Percentiles rank a stretch among this genome's conserved stretches.
These are phyloP conservation scores for Bubo blakistoni DNA, from an alignment of 2,113 vertebrate species.

Conservation along the genomic window DNA sequence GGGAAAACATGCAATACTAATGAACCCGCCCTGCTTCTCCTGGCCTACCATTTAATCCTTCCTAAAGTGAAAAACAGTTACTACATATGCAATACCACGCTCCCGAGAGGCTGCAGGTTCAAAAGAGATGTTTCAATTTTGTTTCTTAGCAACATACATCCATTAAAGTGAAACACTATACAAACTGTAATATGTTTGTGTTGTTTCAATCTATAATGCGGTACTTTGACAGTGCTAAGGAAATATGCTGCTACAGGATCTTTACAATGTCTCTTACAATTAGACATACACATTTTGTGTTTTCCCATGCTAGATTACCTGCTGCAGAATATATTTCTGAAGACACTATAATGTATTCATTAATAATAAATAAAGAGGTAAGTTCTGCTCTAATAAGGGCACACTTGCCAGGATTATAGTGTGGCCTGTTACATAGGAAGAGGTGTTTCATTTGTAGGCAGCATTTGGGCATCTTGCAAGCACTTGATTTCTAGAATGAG, in stretches of 20 bases:
- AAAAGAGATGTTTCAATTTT: conserved; percentile 48
- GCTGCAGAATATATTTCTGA: neutral
- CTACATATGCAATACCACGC: neutral
- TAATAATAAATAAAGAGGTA: conserved; percentile 17
- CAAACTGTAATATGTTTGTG: neutral
- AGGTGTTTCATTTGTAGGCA: neutral
- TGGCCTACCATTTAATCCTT: conserved; percentile 29
- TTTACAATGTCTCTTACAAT: conserved; percentile 6
- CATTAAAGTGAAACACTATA: conserved; percentile 3
- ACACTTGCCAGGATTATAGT: neutral
- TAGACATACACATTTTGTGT: neutral
- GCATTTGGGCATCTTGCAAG: neutral
- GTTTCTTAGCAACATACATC: conserved; percentile 62
- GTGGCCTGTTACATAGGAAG: neutral
- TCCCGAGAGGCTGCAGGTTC: conserved; percentile 27
- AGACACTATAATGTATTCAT: neutral
- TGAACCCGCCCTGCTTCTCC: neutral
- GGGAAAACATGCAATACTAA: conserved; percentile 16
- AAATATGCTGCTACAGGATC: neutral
- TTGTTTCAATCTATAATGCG: conserved; percentile 31
- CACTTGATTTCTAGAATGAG: neutral
- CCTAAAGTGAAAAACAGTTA: conserved; percentile 22
- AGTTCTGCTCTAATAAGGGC: conserved; percentile 26
- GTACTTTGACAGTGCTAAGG: neutral
- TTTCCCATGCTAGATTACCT: neutral